Evolutionary conservation across 1,140 invertebrate species (phyloP).

Genomic region (Eurosta solidaginis): DNA sequence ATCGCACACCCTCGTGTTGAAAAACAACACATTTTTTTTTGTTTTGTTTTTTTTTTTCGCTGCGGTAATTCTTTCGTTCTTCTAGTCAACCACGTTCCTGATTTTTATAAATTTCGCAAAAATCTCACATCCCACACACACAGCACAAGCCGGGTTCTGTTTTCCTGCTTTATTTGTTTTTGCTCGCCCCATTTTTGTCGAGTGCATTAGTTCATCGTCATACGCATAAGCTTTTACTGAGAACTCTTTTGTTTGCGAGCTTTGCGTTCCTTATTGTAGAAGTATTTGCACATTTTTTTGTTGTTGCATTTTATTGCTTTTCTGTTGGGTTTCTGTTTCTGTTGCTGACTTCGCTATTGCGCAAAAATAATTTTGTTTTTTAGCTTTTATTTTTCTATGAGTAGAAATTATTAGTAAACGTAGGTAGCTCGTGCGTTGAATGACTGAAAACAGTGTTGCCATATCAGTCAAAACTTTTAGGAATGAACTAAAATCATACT

Average conservation of each 20-base stretch:
- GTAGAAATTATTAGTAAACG: not conserved
- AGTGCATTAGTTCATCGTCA: not conserved
- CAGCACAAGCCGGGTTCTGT: not conserved
- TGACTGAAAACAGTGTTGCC: no score
- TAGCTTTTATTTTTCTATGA: not conserved
- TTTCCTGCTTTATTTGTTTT: not conserved
- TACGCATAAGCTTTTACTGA: not conserved
- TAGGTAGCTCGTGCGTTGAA: not conserved
- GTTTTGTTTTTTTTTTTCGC: no score
- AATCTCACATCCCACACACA: not conserved
- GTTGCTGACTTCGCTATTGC: conserved; percentile 9
- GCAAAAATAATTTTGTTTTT: not conserved
- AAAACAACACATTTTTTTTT: no score
- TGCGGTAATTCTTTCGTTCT: not conserved
- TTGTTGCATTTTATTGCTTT: not conserved
- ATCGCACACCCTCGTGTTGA: not conserved
- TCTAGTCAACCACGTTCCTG: not conserved
- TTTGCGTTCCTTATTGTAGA: not conserved
- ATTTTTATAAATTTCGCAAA: not conserved
- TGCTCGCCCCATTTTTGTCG: not conserved
- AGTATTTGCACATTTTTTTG: not conserved
- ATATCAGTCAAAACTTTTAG: no score
- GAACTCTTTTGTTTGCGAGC: not conserved
- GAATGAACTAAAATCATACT: no score
- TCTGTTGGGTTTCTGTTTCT: not conserved